A percentile compares a stretch with the other conserved stretches of the same genome.
Evolutionary conservation across 2,797 vertebrate genomes (phyloP).

Genomic region (Chromis chromis): DNA sequence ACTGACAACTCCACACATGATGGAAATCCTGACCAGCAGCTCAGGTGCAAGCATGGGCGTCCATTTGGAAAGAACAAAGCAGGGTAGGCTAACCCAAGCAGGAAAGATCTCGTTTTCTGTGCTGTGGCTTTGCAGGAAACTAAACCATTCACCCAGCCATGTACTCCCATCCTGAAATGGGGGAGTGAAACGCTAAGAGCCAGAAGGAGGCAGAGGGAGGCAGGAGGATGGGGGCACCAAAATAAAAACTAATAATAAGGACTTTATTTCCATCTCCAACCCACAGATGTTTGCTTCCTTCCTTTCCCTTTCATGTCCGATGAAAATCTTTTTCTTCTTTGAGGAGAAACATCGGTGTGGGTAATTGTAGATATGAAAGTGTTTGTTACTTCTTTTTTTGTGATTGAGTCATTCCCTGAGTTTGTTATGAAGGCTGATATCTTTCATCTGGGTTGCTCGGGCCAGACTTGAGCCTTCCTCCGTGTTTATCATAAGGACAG

Average conservation of each 20-base stretch:
- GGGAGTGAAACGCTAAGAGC: conserved; percentile 78
- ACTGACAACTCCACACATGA: neutral
- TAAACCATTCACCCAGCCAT: conserved; percentile 82
- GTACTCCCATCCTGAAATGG: conserved; percentile 89
- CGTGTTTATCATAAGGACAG: conserved; percentile 80
- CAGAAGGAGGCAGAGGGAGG: conserved; percentile 66
- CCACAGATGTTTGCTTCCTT: conserved; percentile 82
- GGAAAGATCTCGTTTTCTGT: conserved; percentile 85
- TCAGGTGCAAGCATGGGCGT: conserved; percentile 67
- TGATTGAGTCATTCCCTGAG: conserved; percentile 78
- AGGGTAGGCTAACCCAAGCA: conserved; percentile 69
- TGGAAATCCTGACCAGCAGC: conserved; percentile 18
- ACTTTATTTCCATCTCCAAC: conserved; percentile 81
- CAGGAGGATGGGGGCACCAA: conserved; percentile 69
- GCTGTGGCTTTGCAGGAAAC: conserved; percentile 84
- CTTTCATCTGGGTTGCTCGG: conserved; percentile 72
- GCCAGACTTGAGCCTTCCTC: conserved; percentile 67
- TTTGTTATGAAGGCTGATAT: conserved; percentile 76
- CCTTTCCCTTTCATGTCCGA: conserved; percentile 82
- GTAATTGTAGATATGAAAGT: conserved; percentile 78
- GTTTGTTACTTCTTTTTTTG: conserved; percentile 80
- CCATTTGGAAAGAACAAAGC: conserved; percentile 63
- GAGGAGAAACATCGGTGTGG: conserved; percentile 64
- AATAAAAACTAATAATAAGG: conserved; percentile 85
- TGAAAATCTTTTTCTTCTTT: conserved; percentile 69